phyloP scores from a whole-genome alignment of 2,888 invertebrate species.

The Cordylochernes scorpioides region DNA sequence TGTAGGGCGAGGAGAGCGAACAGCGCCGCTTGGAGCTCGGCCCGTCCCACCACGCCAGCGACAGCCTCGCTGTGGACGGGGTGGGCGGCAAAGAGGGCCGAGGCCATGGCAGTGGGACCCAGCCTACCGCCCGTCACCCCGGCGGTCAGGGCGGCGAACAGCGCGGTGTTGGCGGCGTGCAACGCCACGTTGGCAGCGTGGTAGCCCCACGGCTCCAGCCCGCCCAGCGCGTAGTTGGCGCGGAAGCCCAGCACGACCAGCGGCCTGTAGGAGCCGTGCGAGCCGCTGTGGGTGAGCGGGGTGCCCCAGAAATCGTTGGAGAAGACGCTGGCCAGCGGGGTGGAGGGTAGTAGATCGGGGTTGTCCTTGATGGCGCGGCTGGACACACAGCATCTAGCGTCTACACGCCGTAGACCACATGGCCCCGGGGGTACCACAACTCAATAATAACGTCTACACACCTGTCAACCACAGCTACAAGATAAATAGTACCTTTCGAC shows the following conservation, averaged over 20 bases:
- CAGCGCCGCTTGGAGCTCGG: slow-evolving; percentile 71
- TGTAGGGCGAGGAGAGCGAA: slow-evolving; percentile 66
- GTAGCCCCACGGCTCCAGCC: slow-evolving; percentile 48
- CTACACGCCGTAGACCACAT: too few species aligned
- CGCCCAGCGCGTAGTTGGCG: slow-evolving; percentile 41
- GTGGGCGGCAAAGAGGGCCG: slow-evolving; percentile 70
- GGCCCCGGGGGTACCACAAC: too few species aligned
- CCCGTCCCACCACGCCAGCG: slow-evolving; percentile 81
- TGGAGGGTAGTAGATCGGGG: slow-evolving; percentile 60
- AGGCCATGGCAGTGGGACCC: slow-evolving; percentile 31
- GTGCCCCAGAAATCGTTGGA: slow-evolving; percentile 96
- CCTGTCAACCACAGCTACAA: too few species aligned
- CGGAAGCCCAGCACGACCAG: slow-evolving; percentile 66
- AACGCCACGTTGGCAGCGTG: slow-evolving; percentile 59
- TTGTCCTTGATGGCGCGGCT: slow-evolving; percentile 88
- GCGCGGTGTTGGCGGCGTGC: slow-evolving; percentile 53
- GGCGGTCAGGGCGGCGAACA: slow-evolving; percentile 36
- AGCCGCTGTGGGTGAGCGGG: slow-evolving; percentile 64
- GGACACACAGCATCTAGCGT: too few species aligned
- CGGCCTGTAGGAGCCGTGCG: slow-evolving; percentile 88
- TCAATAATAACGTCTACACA: too few species aligned
- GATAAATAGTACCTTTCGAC: too few species aligned
- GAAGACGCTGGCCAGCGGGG: slow-evolving; percentile 51
- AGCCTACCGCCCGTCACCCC: slow-evolving; percentile 20
- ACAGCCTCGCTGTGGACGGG: slow-evolving; percentile 93